Base-by-base conservation (phyloP, 2,113 vertebrate genomes). In the Thunnus thynnus region DNA sequence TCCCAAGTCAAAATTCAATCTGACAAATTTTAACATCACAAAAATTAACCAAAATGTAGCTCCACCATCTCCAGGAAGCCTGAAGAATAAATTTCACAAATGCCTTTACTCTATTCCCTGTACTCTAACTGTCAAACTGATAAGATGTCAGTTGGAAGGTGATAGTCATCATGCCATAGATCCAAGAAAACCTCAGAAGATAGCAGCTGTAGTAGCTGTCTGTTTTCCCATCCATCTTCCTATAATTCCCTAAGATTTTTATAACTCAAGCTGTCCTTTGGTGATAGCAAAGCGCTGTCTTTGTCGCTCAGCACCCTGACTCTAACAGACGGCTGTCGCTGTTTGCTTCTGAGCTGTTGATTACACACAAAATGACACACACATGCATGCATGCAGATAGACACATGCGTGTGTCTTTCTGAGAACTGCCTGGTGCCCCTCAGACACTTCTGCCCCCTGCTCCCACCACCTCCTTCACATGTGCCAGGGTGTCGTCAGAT, bases 401-500 rank as follows among this genome's bases (percentile, higher is more conserved):
- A 56, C 44, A 57, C 63, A 44, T 32, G 18, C 44, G 9, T 67
- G 50, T 27, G 27, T 68, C 55, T 61, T 71, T 48, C 56, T n/a
- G 77, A 78, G 61, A 72, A 56, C 41, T 56, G 67, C 68, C 66
- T 55, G 84, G 56, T 56, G 52, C 63, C 60, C 83, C 72, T 81
- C 47, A 32, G 25, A 52, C 64, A 47, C 68, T 52, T 69, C 74
- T 44, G 47, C 55, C 67, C 72, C 58, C 75, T 30, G 44, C 80
- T 80, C 74, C 36, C 36, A 41, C 52, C 51, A 58, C 72, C 70
- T 72, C 72, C 76, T 52, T 81, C 61, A 56, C 74, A 78, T 73
- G 76, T 79, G 76, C 57, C 86, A 76, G 77, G 71, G 63, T 84
- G 66, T 69, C 67, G 78, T 86, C 83, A 80, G 81, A 83, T 87